phyloP scores from a whole-genome alignment of 2,888 invertebrate genomes.

The Diogma glabrata region DNA sequence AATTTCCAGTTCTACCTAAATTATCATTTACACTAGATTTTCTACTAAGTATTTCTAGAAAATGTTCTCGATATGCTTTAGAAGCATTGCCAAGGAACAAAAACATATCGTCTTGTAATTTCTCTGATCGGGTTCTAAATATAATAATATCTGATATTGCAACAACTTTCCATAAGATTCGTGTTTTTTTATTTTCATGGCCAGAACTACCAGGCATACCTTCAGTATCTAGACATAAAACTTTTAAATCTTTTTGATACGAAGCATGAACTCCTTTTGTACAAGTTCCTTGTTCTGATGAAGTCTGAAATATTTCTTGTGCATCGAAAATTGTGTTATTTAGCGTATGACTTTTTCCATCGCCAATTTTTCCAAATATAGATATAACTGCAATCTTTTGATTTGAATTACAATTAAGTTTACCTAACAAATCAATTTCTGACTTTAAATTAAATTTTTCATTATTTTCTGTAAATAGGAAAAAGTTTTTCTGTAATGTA shows the following conservation, averaged over 20 bases:
- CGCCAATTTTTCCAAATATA: conserved; percentile 75
- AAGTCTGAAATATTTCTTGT: conserved; percentile 39
- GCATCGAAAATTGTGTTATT: conserved; percentile 61
- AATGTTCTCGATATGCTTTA: conserved; percentile 59
- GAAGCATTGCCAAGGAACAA: conserved; percentile 67
- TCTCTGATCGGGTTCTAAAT: conserved; percentile 62
- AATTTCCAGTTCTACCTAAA: background rate
- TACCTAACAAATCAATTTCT: background rate
- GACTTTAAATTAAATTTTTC: background rate
- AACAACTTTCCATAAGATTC: conserved; percentile 61
- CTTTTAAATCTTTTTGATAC: conserved; percentile 49
- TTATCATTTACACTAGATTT: conserved; percentile 28
- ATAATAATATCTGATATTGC: conserved; percentile 72
- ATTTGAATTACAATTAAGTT: background rate
- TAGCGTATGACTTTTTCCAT: conserved; percentile 69
- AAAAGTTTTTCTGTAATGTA: background rate
- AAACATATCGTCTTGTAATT: conserved; percentile 64
- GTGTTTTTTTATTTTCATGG: conserved; percentile 37
- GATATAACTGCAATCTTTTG: conserved; percentile 63
- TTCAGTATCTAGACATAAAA: conserved; percentile 68
- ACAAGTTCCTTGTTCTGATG: conserved; percentile 48
- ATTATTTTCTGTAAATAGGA: background rate
- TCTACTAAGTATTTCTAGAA: conserved; percentile 41
- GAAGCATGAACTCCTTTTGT: conserved; percentile 71
- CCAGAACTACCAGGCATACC: conserved; percentile 51